Evolutionary conservation across 2,113 vertebrate genomes (phyloP).

Genomic region (Glaucidium brasilianum): DNA sequence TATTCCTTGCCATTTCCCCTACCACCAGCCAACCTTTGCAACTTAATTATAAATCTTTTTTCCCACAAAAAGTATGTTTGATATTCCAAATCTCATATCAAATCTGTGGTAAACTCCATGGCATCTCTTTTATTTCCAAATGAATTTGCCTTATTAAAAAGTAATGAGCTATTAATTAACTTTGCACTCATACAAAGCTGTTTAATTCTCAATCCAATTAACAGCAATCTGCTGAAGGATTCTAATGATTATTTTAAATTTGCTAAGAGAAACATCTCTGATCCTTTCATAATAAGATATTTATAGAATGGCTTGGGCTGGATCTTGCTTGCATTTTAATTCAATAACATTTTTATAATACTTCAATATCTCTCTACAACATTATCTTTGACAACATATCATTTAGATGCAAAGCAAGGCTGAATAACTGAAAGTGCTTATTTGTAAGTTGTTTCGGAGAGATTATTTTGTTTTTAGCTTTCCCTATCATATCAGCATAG

Average conservation of each 20-base stretch:
- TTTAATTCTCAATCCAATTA: constrained; percentile 85
- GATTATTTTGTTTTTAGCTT: not conserved
- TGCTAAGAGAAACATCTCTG: constrained; percentile 83
- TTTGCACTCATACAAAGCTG: constrained; percentile 77
- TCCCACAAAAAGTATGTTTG: constrained; percentile 13
- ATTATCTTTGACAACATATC: not conserved
- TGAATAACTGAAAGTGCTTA: not conserved
- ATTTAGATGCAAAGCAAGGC: not conserved
- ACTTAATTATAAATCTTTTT: constrained; percentile 38
- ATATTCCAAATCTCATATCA: constrained; percentile 67
- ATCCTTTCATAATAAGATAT: constrained; percentile 76
- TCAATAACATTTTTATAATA: constrained; percentile 59
- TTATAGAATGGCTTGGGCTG: constrained; percentile 68
- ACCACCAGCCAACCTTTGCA: not conserved
- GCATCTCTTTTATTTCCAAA: constrained; percentile 75
- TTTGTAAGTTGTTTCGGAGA: not conserved
- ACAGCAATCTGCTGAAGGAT: constrained; percentile 81
- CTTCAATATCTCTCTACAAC: not conserved
- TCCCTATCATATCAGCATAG: not conserved
- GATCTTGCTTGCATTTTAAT: constrained; percentile 61
- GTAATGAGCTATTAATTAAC: constrained; percentile 86
- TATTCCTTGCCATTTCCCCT: not conserved
- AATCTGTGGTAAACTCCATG: constrained; percentile 65
- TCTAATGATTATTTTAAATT: constrained; percentile 83
- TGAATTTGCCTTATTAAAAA: constrained; percentile 81